Percentiles rank a stretch among this genome's conserved stretches.
Conservation (phyloP, 2,113 vertebrate species). For the Nerophis lumbriciformis region DNA sequence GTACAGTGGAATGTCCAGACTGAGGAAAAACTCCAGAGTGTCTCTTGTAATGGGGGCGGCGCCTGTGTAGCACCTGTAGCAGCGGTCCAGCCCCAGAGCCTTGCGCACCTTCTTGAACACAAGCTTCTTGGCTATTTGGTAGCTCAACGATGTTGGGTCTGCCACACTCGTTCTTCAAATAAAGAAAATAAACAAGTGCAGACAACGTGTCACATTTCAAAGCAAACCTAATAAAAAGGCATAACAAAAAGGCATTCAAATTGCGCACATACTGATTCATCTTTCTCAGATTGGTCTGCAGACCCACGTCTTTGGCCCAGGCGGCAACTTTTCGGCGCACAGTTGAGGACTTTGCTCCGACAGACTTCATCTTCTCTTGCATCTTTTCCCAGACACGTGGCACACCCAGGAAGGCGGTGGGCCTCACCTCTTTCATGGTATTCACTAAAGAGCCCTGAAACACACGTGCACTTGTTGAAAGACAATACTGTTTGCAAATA, state of each 20-base stretch:
- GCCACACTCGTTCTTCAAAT: constrained; percentile 32
- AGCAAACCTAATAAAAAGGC: not conserved
- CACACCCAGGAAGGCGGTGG: constrained; percentile 87
- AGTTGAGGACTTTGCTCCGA: constrained; percentile 70
- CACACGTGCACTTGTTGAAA: not conserved
- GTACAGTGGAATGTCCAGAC: constrained; percentile 81
- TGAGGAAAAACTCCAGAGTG: constrained; percentile 89
- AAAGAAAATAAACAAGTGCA: not conserved
- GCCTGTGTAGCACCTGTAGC: constrained; percentile 78
- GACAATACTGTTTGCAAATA: not conserved
- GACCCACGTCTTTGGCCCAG: constrained; percentile 84
- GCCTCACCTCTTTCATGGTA: constrained; percentile 83
- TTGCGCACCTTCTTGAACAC: constrained; percentile 83
- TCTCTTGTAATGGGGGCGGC: constrained; percentile 85
- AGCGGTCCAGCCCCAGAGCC: constrained; percentile 83
- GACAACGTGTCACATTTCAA: not conserved
- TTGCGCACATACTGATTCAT: constrained; percentile 75
- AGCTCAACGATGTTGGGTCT: constrained; percentile 60
- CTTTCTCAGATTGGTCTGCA: constrained; percentile 76
- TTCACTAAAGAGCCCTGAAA: constrained; percentile 81
- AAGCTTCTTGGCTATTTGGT: constrained; percentile 77
- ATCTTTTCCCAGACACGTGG: constrained; percentile 96
- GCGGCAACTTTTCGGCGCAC: constrained; percentile 76
- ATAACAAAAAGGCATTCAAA: not conserved
- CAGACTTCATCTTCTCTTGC: constrained; percentile 83